Conservation (phyloP, 1,140 invertebrate species). For the Chlorops oryzae region DNA sequence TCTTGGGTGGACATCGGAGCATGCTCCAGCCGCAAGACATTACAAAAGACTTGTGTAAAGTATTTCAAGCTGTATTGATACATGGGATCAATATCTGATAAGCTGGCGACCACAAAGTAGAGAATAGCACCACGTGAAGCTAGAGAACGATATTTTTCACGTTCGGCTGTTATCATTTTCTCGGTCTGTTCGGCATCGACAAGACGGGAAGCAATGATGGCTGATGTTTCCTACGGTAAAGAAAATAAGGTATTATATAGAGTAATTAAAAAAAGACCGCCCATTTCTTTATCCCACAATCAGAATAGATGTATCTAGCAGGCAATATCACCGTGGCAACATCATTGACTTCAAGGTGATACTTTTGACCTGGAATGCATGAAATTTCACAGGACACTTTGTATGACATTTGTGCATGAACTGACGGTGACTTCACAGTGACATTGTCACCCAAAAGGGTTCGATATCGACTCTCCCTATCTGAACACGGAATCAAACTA, state of each 20-base stretch:
- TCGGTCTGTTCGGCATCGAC: slow-evolving; percentile 77
- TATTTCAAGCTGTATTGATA: slow-evolving; percentile 91
- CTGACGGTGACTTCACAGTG: no score
- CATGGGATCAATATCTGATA: slow-evolving; percentile 89
- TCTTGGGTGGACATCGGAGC: slow-evolving; percentile 50
- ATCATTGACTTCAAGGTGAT: no score
- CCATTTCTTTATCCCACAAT: not conserved
- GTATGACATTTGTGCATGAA: no score
- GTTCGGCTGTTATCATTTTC: slow-evolving; percentile 68
- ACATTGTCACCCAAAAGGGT: no score
- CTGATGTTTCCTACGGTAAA: slow-evolving; percentile 66
- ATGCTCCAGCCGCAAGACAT: slow-evolving; percentile 62
- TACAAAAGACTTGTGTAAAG: slow-evolving; percentile 74
- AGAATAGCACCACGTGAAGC: slow-evolving; percentile 81
- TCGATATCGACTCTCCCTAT: no score
- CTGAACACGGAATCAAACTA: no score
- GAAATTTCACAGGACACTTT: no score
- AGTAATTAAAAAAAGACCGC: not conserved
- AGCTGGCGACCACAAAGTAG: slow-evolving; percentile 83
- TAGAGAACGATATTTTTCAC: slow-evolving; percentile 77
- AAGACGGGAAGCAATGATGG: slow-evolving; percentile 71
- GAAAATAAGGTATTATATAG: not conserved
- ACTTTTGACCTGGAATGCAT: no score
- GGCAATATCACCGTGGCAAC: no score
- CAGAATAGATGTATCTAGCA: no score